Evolutionary conservation across 2,888 invertebrate genomes (phyloP).

Genomic region (Agrochola lychnidis): DNA sequence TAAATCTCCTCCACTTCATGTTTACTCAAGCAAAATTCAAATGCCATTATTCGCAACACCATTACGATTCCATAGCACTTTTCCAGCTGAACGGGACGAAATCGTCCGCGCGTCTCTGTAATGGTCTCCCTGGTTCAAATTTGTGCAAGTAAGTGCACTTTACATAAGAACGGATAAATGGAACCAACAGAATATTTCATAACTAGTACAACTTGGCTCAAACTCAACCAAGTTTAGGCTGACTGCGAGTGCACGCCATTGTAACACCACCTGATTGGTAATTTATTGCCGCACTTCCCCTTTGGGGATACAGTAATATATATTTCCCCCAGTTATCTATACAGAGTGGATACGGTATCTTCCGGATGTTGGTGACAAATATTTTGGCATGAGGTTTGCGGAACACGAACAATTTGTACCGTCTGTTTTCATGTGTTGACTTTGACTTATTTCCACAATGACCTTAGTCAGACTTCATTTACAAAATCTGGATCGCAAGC

Average conservation of each 20-base stretch:
- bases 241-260: slow-evolving; percentile 69
- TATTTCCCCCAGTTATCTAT: slow-evolving; percentile 55
- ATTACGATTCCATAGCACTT: slow-evolving; percentile 78
- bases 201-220: slow-evolving; percentile 78
- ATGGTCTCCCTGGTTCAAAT: slow-evolving; percentile 77
- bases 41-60: slow-evolving; percentile 73
- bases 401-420: slow-evolving; percentile 24
- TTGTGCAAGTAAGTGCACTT: slow-evolving; percentile 82
- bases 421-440: slow-evolving; percentile 21
- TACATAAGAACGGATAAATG: slow-evolving; percentile 77
- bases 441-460: neutral
- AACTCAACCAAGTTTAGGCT: slow-evolving; percentile 76
- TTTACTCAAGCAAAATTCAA: slow-evolving; percentile 73
- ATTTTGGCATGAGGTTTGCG: slow-evolving; percentile 50
- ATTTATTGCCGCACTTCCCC: slow-evolving; percentile 74
- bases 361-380: slow-evolving; percentile 56
- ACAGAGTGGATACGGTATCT: slow-evolving; percentile 52
- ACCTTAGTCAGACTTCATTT: neutral
- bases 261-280: slow-evolving; percentile 78
- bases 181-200: slow-evolving; percentile 83
- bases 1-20: slow-evolving; percentile 64
- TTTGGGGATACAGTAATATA: slow-evolving; percentile 53
- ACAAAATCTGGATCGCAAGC: neutral
- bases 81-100: slow-evolving; percentile 76
- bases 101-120: slow-evolving; percentile 73